phyloP scores from a whole-genome alignment of 92 coral and sea anemone species.

The Zoanthus solanderi region DNA sequence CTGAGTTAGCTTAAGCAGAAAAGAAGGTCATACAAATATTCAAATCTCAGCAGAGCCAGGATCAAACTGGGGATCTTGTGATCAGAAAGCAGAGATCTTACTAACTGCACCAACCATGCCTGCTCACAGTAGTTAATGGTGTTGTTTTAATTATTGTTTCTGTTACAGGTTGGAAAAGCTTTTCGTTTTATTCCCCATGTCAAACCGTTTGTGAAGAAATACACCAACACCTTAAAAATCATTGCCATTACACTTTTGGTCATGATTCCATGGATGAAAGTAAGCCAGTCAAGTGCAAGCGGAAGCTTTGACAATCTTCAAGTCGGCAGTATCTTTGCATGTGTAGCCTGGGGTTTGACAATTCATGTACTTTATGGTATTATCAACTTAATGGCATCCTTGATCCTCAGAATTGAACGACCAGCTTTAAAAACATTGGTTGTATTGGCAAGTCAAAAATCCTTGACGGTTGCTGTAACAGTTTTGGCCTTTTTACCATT shows the following conservation, averaged over 20 bases:
- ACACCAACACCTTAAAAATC: constrained; percentile 78
- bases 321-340: constrained; percentile 75
- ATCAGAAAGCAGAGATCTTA: not conserved
- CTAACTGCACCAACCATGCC: not conserved
- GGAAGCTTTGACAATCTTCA: constrained; percentile 79
- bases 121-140: too few relatives aligned
- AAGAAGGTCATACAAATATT: too few relatives aligned
- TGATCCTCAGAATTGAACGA: constrained; percentile 70
- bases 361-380: constrained; percentile 80
- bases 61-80: not conserved
- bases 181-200: constrained; percentile 74
- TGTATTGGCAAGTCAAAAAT: constrained; percentile 91
- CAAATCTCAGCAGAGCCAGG: too few relatives aligned
- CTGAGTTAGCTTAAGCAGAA: too few relatives aligned
- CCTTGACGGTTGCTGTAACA: constrained; percentile 88
- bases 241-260: constrained; percentile 77
- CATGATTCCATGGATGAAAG: constrained; percentile 96
- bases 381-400: constrained; percentile 61
- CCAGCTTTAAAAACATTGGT: constrained; percentile 81
- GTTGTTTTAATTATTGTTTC: not conserved
- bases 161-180: constrained; percentile 90
- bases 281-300: constrained; percentile 86
- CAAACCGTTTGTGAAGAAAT: constrained; percentile 79
- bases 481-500: constrained; percentile 82
- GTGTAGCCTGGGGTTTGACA: constrained; percentile 87